A percentile compares a stretch with the other conserved stretches of the same genome.
These are phyloP conservation scores for Paracanthobrama guichenoti DNA, from an alignment of 2,113 vertebrate genomes.

Conservation along the genomic window DNA sequence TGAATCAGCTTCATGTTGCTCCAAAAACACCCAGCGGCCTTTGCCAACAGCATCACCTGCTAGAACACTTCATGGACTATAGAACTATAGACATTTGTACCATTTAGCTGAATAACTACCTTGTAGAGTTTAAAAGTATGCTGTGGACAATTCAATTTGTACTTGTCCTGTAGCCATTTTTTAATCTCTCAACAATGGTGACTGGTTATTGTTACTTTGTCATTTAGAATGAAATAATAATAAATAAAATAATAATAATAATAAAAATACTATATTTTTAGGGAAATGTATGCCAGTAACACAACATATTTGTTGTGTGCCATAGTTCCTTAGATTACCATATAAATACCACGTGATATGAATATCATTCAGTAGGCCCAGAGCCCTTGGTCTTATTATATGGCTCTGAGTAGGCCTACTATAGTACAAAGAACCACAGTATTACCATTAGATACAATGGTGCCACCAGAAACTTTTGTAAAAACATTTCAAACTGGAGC, in stretches of 20 bases:
- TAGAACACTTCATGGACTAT: constrained; percentile 28
- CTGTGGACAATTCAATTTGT: neutral
- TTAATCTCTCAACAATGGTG: neutral
- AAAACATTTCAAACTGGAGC: neutral
- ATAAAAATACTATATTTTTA: too few relatives aligned
- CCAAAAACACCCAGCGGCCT: constrained; percentile 36
- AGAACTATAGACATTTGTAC: constrained; percentile 22
- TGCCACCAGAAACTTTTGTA: neutral
- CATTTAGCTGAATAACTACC: constrained; percentile 29
- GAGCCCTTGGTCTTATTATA: too few relatives aligned
- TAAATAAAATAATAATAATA: too few relatives aligned
- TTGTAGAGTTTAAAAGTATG: constrained; percentile 28
- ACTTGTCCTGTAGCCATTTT: neutral
- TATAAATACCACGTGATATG: neutral
- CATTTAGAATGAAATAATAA: neutral
- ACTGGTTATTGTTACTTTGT: neutral
- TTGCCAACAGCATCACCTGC: constrained; percentile 47
- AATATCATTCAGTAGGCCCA: neutral
- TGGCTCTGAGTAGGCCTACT: neutral
- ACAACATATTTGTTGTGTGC: neutral
- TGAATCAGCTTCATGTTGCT: constrained; percentile 35
- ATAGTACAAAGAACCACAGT: neutral
- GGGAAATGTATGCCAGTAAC: neutral
- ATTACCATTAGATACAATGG: neutral
- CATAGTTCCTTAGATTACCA: neutral